Evolutionary conservation across 1,140 invertebrate species (phyloP), one percentile per base, ranked within the genome.

Genomic region (Eumeta japonica): DNA sequence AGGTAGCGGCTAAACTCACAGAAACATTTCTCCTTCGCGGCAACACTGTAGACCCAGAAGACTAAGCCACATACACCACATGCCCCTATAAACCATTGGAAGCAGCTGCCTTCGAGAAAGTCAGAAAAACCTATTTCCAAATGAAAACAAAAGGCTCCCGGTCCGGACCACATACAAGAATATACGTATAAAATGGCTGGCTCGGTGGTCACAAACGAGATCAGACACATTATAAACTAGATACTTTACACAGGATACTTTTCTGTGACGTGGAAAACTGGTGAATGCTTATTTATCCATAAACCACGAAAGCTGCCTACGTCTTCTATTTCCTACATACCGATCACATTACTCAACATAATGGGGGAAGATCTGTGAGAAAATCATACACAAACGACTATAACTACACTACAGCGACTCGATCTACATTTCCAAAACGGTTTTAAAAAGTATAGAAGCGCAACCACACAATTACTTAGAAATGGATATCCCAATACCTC

Each of bases 61-160:
- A 39, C 13, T 10, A 39, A 33, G 27, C 15, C 2, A 12, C n/a
- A 16, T 29, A 39, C 24, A 12, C 14, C 13, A 9, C 9, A 39
- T 30, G 2, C 37, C 37, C 4, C n/a, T 39, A 14, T 15, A 29
- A 39, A 24, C 37, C 37, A 24, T 19, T 39, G 3, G 18, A 29
- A 2, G 5, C n/a, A 12, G 18, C 29, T 3, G 7, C 10, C 2
- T 3, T 14, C 5, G 2, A 10, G 5, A 30, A 39, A 13, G 30
- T 39, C 3, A n/a, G 12, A 39, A 4, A 4, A 15, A 30, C 37
- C 4, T 9, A 32, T n/a, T 12, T 3, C 19, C 9, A n/a, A 7
- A 35, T 41, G 10, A 41, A 41, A 35, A 41, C 34, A 10, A 41
- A 35, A 7, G 37, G 5, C n/a, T n/a, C n/a, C n/a, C n/a, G n/a